These are phyloP conservation scores for Dascyllus trimaculatus DNA, from an alignment of 2,113 vertebrate species.

Conservation along the genomic window DNA sequence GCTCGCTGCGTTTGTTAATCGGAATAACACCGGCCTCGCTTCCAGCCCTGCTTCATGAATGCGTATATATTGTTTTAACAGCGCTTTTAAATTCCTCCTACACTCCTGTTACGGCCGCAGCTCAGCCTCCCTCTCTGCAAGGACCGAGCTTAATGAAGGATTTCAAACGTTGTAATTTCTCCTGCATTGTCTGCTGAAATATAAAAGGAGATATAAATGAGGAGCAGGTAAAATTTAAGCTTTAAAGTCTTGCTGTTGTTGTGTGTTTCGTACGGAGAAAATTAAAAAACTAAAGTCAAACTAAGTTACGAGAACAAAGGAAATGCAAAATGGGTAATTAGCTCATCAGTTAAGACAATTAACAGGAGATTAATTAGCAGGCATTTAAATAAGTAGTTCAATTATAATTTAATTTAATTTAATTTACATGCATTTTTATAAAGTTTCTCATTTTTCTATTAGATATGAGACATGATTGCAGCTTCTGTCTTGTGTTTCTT, in stretches of 20 bases:
- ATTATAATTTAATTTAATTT: no score
- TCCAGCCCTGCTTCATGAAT: constrained; percentile 68
- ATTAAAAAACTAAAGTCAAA: no score
- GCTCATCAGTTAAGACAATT: no score
- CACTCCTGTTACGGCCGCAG: constrained; percentile 61
- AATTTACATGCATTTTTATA: no score
- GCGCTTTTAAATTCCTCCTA: constrained; percentile 70
- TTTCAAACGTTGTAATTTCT: constrained; percentile 66
- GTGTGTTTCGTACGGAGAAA: no score
- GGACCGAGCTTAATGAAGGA: constrained; percentile 62
- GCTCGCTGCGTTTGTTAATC: constrained; percentile 77
- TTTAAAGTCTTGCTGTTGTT: not conserved
- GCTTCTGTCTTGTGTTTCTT: no score
- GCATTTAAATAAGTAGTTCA: no score
- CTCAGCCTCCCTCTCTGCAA: constrained; percentile 43
- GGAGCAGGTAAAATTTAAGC: not conserved
- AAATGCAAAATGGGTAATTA: no score
- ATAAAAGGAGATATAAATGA: constrained; percentile 20
- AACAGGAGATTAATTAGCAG: no score
- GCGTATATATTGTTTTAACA: constrained; percentile 71
- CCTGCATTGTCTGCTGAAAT: constrained; percentile 48
- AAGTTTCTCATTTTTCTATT: no score
- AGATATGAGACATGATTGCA: no score
- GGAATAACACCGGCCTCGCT: constrained; percentile 71
- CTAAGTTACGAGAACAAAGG: no score